Evolutionary conservation across 2,888 invertebrate species (phyloP).

Genomic region (Caenorhabditis plicata): DNA sequence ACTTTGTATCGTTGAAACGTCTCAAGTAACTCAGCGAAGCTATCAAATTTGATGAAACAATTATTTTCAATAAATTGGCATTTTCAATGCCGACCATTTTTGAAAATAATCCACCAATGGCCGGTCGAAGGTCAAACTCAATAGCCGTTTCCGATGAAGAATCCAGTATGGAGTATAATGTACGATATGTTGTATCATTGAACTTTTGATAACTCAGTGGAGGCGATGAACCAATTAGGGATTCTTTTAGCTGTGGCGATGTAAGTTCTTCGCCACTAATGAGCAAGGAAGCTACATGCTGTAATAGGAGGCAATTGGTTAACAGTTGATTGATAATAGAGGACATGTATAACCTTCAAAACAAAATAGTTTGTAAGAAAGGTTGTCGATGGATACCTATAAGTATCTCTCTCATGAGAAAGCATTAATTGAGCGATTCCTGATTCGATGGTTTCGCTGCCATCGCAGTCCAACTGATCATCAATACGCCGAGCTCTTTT

Average conservation of each 20-base stretch:
- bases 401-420: slow-evolving; percentile 23
- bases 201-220: slow-evolving; percentile 7
- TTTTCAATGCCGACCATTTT: slow-evolving; percentile 14
- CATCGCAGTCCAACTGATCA: slow-evolving; percentile 3
- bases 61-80: slow-evolving; percentile 21
- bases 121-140: slow-evolving; percentile 26
- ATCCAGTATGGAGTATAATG: slow-evolving; percentile 19
- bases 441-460: slow-evolving; percentile 9
- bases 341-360: slow-evolving; percentile 18
- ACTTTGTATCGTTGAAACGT: slow-evolving; percentile 16
- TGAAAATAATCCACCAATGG: slow-evolving; percentile 12
- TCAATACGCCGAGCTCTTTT: slow-evolving; percentile 2
- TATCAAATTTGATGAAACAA: slow-evolving; percentile 19
- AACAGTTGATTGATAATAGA: slow-evolving; percentile 23
- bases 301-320: slow-evolving; percentile 42
- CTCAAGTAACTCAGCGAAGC: slow-evolving; percentile 16
- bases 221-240: slow-evolving; percentile 14
- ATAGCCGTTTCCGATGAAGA: slow-evolving; percentile 12
- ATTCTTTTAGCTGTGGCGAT: slow-evolving; percentile 11
- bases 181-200: slow-evolving; percentile 15
- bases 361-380: not conserved
- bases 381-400: not conserved
- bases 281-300: slow-evolving; percentile 39
- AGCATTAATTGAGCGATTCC: slow-evolving; percentile 19
- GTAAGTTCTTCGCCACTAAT: slow-evolving; percentile 19